Base-by-base conservation (phyloP, 1,140 invertebrate genomes). In the Ceratosolen solmsi region DNA sequence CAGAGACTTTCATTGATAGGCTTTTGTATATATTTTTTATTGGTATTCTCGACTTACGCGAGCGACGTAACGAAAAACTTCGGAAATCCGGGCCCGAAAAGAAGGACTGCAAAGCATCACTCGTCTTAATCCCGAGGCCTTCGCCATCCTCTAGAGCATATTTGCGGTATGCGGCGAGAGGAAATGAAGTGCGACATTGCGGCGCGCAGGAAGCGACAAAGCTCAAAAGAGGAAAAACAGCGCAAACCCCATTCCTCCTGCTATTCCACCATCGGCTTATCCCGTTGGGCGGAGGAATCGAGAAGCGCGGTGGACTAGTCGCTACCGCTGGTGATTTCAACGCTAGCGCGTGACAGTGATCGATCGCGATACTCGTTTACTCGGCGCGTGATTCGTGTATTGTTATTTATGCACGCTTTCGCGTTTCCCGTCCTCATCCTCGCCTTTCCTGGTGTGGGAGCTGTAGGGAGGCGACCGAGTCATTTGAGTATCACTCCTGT, bases 281-380 rank as follows among this genome's bases (percentile, higher is more conserved):
- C 51, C 51, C 22, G 51, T 38, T 36, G 15, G 20, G 7, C 33
- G 20, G 20, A 68, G 36, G 63, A 38, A 15, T 22, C 33, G 33
- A 38, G 33, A 68, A n/a, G 17, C 36, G 22, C 4, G 33, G n/a
- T 4, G 17, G 9, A 63, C 27, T 33, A 27, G 15, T 17, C 15
- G n/a, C 51, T 22, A 36, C 54, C n/a, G 2, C 2, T 25, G 46
- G 77, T 17, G 51, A 79, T 79, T 79, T 79, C 65, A 79, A 79
- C 51, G 77, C 77, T 36, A 11, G 30, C 41, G 1, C 2, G 8
- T 58, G 72, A 74, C 79, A 60, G 36, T 80, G 70, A 80, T 73
- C 70, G 71, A 74, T 80, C 71, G 56, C 54, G 65, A 70, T 49
- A 25, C 49, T 17, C 22, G 22, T 56, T 25, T 41, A 36, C 20